Conservation (phyloP, 1,140 invertebrate species). For the Drosophila chauvacae region DNA sequence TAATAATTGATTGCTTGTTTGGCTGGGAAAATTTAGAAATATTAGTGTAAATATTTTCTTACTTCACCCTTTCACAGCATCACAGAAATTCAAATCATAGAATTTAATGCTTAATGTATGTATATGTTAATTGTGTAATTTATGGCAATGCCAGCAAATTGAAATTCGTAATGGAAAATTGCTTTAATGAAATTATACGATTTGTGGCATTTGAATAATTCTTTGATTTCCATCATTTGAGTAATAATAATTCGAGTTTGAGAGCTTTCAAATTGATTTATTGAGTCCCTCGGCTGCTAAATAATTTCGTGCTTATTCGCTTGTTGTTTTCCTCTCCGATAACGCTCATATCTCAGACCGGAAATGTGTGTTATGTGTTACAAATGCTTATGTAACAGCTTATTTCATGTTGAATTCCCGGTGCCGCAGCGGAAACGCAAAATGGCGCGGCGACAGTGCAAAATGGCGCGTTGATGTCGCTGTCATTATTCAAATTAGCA, state of each 20-base stretch:
- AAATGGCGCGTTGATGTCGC: constrained; percentile 78
- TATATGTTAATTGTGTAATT: constrained; percentile 1
- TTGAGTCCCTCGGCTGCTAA: constrained; percentile 16
- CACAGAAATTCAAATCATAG: background rate
- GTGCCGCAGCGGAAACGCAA: constrained; percentile 66
- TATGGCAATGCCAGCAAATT: constrained; percentile 2
- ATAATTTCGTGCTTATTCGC: constrained; percentile 44
- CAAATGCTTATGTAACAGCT: constrained; percentile 18
- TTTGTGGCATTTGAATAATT: constrained; percentile 32
- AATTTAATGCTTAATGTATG: background rate
- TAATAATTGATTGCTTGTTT: constrained; percentile 5
- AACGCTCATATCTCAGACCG: constrained; percentile 13
- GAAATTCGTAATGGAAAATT: constrained; percentile 1
- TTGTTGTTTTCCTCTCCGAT: constrained; percentile 29
- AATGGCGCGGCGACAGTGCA: constrained; percentile 63
- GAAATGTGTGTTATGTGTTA: constrained; percentile 17
- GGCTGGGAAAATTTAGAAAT: background rate
- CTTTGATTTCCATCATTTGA: constrained; percentile 5
- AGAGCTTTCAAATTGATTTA: constrained; percentile 16
- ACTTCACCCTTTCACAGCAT: background rate
- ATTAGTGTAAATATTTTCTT: background rate
- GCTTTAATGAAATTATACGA: constrained; percentile 8
- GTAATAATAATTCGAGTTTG: constrained; percentile 8
- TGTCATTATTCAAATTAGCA: constrained; percentile 83
- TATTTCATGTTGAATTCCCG: constrained; percentile 58